Evolutionary conservation across 1,140 invertebrate genomes (phyloP), one percentile per base, ranked within the genome.

Genomic region (Nasonia giraulti): DNA sequence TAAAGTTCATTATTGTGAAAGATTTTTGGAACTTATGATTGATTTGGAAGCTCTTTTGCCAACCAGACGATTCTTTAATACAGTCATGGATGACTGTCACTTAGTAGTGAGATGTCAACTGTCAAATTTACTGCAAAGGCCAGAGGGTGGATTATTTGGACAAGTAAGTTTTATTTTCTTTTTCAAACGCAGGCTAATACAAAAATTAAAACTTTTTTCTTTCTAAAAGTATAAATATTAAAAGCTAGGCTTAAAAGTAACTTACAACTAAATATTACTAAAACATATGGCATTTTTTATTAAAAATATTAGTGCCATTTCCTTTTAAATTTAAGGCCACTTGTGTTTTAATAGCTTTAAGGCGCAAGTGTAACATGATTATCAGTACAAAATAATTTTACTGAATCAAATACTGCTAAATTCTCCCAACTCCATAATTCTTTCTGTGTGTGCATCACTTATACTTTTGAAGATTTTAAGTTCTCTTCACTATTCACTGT

Each of bases 61-160:
- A 1, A 99, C 99, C 0, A 94, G 99, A 78, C 94, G 99, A 76
- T 99, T 99, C 93, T 99, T 99, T 91, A 99, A 99, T 92, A 97
- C 97, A 0, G 95, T 99, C 0, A 94, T 99, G 89, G 98, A 99
- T 93, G 98, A 99, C 92, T 96, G 96, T 87, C 98, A 99, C 91
- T 92, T 99, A 3, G 96, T 99, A 20, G 98, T 99, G 0, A 95
- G 96, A 71, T 98, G 98, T 91, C 95, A 96, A 87, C 92, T 99
- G 69, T 97, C 97, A 6, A 94, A 95, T 85, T 93, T 99, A 14
- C 90, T 95, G 20, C 93, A 95, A 81, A 93, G 97, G 86, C 93
- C 95, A 11, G 98, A 99, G 90, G 99, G 99, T 66, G 96, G 97
- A 90, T 94, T 99, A 1, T 99, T 99, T 92, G 94, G 94, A 62